Evolutionary conservation across 2,113 vertebrate genomes (phyloP).

Genomic region (Eclectus roratus): DNA sequence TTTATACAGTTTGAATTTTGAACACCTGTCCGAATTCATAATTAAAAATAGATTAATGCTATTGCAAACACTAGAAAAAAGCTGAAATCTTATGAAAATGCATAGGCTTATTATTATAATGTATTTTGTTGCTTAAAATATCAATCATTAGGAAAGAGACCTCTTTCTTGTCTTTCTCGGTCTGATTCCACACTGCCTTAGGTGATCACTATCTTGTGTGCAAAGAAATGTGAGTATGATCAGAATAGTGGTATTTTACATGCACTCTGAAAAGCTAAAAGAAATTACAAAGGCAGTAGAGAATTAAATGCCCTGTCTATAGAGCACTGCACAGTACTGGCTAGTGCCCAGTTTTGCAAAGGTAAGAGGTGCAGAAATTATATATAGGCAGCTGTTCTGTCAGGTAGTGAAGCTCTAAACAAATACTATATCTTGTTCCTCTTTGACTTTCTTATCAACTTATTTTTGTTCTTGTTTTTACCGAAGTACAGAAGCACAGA

Average conservation of each 20-base stretch:
- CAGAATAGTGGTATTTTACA: neutral
- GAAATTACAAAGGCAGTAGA: neutral
- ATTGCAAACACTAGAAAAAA: neutral
- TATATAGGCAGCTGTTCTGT: neutral
- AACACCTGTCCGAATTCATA: neutral
- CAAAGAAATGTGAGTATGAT: neutral
- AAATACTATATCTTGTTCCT: neutral
- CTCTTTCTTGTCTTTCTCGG: neutral
- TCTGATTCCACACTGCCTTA: neutral
- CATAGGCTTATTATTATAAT: neutral
- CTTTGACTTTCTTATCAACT: neutral
- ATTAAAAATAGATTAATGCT: neutral
- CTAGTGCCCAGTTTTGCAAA: neutral
- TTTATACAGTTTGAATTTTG: neutral
- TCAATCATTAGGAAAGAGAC: neutral
- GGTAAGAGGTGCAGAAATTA: neutral
- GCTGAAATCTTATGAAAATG: neutral
- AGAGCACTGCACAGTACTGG: neutral
- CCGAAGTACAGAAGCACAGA: neutral
- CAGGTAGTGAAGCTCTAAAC: neutral
- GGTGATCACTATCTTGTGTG: neutral
- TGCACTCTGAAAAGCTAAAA: neutral
- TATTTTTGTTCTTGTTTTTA: neutral
- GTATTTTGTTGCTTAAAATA: neutral
- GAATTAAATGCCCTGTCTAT: neutral